phyloP scores from a whole-genome alignment of 2,797 vertebrate species.

The Fistularia commersonii region DNA sequence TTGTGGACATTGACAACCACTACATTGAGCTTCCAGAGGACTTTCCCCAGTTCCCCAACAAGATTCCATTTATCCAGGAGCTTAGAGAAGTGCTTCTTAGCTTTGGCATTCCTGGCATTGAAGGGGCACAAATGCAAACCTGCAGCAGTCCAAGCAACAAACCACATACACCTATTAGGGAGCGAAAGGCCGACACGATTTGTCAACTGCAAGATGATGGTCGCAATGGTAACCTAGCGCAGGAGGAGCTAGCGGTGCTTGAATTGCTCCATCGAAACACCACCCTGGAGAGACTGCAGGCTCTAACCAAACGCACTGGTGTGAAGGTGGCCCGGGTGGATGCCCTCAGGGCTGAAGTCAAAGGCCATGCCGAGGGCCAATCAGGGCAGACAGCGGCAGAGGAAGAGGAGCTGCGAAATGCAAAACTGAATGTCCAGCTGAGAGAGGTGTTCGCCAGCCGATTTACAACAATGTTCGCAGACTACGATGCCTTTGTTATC shows the following conservation, averaged over 20 bases:
- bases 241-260: too few relatives aligned
- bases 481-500: slow-evolving; percentile 98
- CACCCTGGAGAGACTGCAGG: slow-evolving; percentile 83
- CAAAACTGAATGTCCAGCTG: slow-evolving; percentile 90
- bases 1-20: slow-evolving; percentile 98
- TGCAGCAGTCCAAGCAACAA: slow-evolving; percentile 82
- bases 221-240: slow-evolving; percentile 90
- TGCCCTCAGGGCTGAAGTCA: slow-evolving; percentile 63
- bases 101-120: slow-evolving; percentile 83
- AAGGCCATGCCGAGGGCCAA: slow-evolving; percentile 46
- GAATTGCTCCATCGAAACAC: slow-evolving; percentile 88
- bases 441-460: slow-evolving; percentile 97
- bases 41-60: slow-evolving; percentile 97
- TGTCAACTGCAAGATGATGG: slow-evolving; percentile 78
- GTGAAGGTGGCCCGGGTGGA: slow-evolving; percentile 84
- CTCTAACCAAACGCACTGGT: slow-evolving; percentile 94
- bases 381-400: slow-evolving; percentile 68
- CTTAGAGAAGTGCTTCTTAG: slow-evolving; percentile 92
- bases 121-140: slow-evolving; percentile 85
- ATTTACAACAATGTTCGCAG: slow-evolving; percentile 98
- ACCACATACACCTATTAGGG: slow-evolving; percentile 62
- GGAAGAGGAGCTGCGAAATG: slow-evolving; percentile 81
- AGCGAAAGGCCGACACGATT: slow-evolving; percentile 82
- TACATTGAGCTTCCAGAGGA: slow-evolving; percentile 97
- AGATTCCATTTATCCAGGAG: slow-evolving; percentile 98